Base-by-base conservation (phyloP, 2,113 vertebrate species). In the Neolamprologus ventralis region DNA sequence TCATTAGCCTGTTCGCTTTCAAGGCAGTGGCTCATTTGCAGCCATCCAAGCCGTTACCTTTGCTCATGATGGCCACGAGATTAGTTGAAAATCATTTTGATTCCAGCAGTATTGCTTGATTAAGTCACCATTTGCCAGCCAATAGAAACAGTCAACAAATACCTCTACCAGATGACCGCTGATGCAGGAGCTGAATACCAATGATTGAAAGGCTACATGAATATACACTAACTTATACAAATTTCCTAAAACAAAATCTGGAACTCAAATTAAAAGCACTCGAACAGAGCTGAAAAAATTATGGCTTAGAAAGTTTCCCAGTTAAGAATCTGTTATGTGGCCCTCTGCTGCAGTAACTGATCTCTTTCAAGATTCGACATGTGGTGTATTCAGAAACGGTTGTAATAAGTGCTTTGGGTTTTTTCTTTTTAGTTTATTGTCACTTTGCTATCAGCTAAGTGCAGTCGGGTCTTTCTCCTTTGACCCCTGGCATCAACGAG, bases 81-180 rank as follows among this genome's bases (percentile, higher is more conserved):
- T 95, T 93, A 95, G 92, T 83, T 88, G 93, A 89, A 94, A 95
- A 94, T 94, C 94, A 94, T 94, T 95, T 92, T 85, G 91, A 92
- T 93, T 90, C 81, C 87, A 81, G 58, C 33, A 31, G 90, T 91
- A 93, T 91, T 85, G 92, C 93, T 91, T 93, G 92, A 95, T 95
- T 94, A 95, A 94, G 93, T 89, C 93, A 84, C 89, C 89, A 84
- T 90, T 92, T 91, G 49, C 73, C 53, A 85, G 78, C 85, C 88
- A 91, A 81, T 81, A 86, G 89, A 82, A 88, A 91, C 42, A 86
- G 73, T 58, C 88, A 82, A 86, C 81, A 84, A 68, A 92, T 71
- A 85, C 83, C 75, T 89, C 63, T 65, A 80, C 79, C 80, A 86
- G 73, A 87, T 58, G 5, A 42, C 42, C 7, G 57, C 7, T 68